phyloP scores from a whole-genome alignment of 2,888 invertebrate genomes.

The Ptilodon capucinus region DNA sequence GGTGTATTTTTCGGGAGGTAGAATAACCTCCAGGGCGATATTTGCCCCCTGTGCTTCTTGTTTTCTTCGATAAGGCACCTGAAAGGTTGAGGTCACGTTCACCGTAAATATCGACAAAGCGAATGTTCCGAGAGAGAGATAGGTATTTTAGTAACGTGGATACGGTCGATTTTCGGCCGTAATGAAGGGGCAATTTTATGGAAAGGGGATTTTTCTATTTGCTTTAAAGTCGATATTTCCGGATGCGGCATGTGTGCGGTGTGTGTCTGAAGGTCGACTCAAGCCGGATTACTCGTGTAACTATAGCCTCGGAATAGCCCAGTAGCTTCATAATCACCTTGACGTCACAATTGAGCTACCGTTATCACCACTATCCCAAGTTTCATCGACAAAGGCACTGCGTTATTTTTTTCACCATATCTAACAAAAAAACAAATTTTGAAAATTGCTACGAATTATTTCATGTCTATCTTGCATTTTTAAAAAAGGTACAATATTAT shows the following conservation, averaged over 20 bases:
- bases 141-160: slow-evolving; percentile 43
- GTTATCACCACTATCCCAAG: slow-evolving; percentile 27
- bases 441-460: no score
- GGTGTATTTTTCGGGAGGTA: slow-evolving; percentile 68
- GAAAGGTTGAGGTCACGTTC: slow-evolving; percentile 42
- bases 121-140: slow-evolving; percentile 42
- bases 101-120: slow-evolving; percentile 50
- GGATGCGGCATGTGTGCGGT: slow-evolving; percentile 44
- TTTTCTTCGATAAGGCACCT: slow-evolving; percentile 70
- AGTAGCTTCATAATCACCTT: slow-evolving; percentile 42
- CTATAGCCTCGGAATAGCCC: slow-evolving; percentile 46
- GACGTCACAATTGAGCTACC: slow-evolving; percentile 36
- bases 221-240: slow-evolving; percentile 48
- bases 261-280: slow-evolving; percentile 48
- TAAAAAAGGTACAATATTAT: no score
- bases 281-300: slow-evolving; percentile 63
- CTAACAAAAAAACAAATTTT: no score
- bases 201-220: slow-evolving; percentile 36
- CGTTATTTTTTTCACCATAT: background rate
- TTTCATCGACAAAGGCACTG: slow-evolving; percentile 17
- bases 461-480: no score
- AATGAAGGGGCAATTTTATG: slow-evolving; percentile 42
- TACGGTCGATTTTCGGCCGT: slow-evolving; percentile 33
- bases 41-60: slow-evolving; percentile 77
- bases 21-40: slow-evolving; percentile 59